Conservation (phyloP, 2,797 vertebrate genomes). For the Rhinogobio ventralis region DNA sequence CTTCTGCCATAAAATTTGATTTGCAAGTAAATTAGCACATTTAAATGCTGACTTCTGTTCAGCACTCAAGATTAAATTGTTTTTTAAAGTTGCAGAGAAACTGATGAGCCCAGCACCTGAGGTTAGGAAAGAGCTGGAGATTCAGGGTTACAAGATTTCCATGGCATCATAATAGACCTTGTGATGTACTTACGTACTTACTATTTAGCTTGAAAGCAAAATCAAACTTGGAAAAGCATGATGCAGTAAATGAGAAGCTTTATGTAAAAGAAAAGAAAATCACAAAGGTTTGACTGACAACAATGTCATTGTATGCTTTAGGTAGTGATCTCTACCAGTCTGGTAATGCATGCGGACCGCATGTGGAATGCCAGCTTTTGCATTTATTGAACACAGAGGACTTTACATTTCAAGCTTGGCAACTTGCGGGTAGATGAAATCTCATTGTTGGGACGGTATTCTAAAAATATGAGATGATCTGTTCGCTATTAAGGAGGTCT, state of each 20-base stretch:
- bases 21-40: constrained; percentile 69
- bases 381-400: constrained; percentile 51
- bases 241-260: not conserved
- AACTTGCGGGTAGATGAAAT: constrained; percentile 54
- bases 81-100: constrained; percentile 17
- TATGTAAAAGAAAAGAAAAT: not conserved
- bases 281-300: constrained; percentile 16
- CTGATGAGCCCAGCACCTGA: constrained; percentile 5
- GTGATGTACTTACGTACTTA: constrained; percentile 2
- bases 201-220: constrained; percentile 19
- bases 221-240: constrained; percentile 3
- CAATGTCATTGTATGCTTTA: constrained; percentile 22
- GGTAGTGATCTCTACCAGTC: constrained; percentile 26
- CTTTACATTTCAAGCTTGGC: constrained; percentile 55
- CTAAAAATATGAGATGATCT: constrained; percentile 71
- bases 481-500: constrained; percentile 63
- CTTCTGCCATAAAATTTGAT: constrained; percentile 73
- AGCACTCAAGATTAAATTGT: not conserved
- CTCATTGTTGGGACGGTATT: constrained; percentile 57
- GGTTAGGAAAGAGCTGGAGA: constrained; percentile 17
- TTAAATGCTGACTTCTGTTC: constrained; percentile 24
- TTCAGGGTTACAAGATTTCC: constrained; percentile 9
- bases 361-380: constrained; percentile 36
- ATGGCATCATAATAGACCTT: not conserved
- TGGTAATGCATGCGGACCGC: not conserved